Conservation (phyloP, 2,113 vertebrate genomes). For the Lutjanus erythropterus region DNA sequence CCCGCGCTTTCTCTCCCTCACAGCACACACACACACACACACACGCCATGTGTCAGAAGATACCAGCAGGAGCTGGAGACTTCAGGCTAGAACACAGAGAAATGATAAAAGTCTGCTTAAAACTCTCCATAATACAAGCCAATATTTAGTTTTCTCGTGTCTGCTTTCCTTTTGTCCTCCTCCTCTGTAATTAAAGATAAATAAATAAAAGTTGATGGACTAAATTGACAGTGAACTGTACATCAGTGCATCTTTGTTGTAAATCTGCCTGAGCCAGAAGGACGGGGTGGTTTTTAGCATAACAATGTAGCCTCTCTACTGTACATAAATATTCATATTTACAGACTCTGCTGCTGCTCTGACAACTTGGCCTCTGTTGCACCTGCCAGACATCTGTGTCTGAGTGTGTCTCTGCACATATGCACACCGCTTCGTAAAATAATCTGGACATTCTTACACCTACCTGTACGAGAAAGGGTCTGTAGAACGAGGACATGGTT, state of each 20-base stretch:
- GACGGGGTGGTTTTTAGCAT: conserved; percentile 64
- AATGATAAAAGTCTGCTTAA: conserved; percentile 40
- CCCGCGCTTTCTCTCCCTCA: conserved; percentile 25
- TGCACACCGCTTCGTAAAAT: conserved; percentile 2
- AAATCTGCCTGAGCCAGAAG: conserved; percentile 44
- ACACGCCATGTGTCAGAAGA: conserved; percentile 59
- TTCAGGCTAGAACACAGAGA: conserved; percentile 41
- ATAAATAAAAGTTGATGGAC: conserved; percentile 9
- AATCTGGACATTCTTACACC: neutral
- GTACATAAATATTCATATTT: conserved; percentile 78
- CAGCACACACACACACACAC: conserved; percentile 35
- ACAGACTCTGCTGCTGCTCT: conserved; percentile 48
- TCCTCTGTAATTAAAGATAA: neutral
- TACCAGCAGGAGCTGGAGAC: conserved; percentile 53
- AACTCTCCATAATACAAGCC: neutral
- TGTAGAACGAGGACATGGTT: neutral
- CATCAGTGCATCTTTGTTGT: conserved; percentile 13
- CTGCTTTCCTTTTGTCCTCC: neutral
- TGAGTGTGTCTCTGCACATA: conserved; percentile 28
- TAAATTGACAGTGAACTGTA: conserved; percentile 13
- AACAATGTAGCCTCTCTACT: conserved; percentile 62
- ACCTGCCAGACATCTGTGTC: conserved; percentile 74
- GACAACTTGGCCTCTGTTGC: conserved; percentile 58
- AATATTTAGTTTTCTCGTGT: neutral
- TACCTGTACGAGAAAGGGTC: neutral